Conservation (phyloP, 2,797 vertebrate genomes). For the Poliocrania exsul region DNA sequence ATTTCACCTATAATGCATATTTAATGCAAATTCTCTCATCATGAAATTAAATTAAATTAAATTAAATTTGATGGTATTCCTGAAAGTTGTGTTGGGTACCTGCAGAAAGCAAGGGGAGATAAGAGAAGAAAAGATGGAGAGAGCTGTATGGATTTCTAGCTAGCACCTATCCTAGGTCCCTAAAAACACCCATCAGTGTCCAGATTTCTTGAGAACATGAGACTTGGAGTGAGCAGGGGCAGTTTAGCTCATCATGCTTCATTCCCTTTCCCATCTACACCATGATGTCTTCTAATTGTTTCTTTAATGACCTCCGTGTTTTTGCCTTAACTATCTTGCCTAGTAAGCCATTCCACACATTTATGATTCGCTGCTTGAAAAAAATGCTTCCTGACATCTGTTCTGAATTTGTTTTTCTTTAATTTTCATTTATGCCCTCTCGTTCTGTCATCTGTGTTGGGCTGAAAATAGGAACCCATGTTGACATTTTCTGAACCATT, state of each 20-base stretch:
- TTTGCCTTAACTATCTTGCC: slow-evolving; percentile 70
- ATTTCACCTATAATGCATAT: background rate
- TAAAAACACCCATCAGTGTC: background rate
- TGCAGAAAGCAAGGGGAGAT: background rate
- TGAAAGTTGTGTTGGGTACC: background rate
- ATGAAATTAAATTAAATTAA: background rate
- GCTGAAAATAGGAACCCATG: slow-evolving; percentile 81
- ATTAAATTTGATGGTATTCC: background rate
- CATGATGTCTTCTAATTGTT: slow-evolving; percentile 69
- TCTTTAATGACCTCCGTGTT: slow-evolving; percentile 67
- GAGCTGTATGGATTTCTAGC: background rate
- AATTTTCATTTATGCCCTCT: slow-evolving; percentile 82
- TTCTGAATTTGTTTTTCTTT: slow-evolving; percentile 80
- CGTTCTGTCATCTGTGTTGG: slow-evolving; percentile 79
- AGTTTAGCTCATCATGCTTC: slow-evolving; percentile 18
- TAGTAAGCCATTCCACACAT: slow-evolving; percentile 74
- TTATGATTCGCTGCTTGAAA: slow-evolving; percentile 71
- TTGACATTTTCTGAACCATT: slow-evolving; percentile 79
- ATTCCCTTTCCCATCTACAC: slow-evolving; percentile 44
- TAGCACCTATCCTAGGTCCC: background rate
- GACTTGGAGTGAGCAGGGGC: background rate
- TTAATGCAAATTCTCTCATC: background rate
- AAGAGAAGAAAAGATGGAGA: background rate
- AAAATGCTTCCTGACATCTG: slow-evolving; percentile 79
- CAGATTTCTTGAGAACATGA: slow-evolving; percentile 11